Conservation (phyloP, 2,113 vertebrate species). For the Ammodytes marinus region DNA sequence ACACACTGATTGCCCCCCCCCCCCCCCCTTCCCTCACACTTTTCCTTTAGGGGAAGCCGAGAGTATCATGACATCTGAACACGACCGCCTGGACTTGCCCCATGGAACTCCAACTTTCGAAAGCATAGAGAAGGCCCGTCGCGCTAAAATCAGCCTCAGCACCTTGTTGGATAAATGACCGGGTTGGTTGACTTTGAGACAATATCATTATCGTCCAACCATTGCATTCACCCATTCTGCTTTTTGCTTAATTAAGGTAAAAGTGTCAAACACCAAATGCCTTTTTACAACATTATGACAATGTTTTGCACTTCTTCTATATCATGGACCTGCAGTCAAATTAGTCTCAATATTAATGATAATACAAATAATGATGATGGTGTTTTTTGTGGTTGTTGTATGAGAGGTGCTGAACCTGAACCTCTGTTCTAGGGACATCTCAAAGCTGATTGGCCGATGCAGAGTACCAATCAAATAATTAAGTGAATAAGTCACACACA, state of each 20-base stretch:
- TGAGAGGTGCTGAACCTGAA: neutral
- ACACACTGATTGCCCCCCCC: neutral
- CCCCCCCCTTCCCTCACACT: neutral
- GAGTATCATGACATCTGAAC: slow-evolving; percentile 85
- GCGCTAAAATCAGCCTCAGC: slow-evolving; percentile 81
- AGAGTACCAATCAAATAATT: neutral
- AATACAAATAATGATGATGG: neutral
- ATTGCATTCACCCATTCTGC: slow-evolving; percentile 18
- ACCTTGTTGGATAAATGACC: slow-evolving; percentile 85
- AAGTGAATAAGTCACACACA: neutral
- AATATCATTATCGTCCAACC: neutral
- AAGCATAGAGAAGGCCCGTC: slow-evolving; percentile 89
- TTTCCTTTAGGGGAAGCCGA: slow-evolving; percentile 88
- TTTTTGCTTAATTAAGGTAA: slow-evolving; percentile 12
- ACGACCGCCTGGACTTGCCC: slow-evolving; percentile 83
- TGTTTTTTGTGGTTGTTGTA: neutral
- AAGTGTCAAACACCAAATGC: neutral
- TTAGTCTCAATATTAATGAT: neutral
- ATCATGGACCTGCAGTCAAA: slow-evolving; percentile 5
- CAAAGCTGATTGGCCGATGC: neutral
- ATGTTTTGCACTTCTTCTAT: slow-evolving; percentile 39
- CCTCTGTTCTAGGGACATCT: neutral
- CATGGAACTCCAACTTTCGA: slow-evolving; percentile 88
- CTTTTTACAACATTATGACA: neutral
- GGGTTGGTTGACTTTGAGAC: neutral